Evolutionary conservation across 2,113 vertebrate genomes (phyloP).

Genomic region (Chiloscyllium plagiosum): DNA sequence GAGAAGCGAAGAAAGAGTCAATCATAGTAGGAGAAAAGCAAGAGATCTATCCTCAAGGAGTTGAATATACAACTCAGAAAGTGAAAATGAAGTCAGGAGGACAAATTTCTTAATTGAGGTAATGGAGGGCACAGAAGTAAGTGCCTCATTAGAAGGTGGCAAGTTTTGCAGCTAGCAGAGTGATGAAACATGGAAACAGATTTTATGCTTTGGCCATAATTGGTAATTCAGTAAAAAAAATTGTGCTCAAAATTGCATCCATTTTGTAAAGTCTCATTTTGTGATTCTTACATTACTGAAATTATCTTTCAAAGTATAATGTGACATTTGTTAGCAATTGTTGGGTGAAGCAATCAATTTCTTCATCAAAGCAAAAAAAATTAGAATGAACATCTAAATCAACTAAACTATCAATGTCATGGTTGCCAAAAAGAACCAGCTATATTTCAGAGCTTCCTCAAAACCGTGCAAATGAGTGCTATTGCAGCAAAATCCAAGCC

Average conservation of each 20-base stretch:
- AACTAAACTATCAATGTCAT: background rate
- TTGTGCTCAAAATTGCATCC: too few relatives aligned
- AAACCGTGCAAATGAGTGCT: background rate
- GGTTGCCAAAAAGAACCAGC: background rate
- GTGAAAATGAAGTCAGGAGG: background rate
- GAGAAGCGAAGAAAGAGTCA: background rate
- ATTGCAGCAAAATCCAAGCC: background rate
- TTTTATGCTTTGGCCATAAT: too few relatives aligned
- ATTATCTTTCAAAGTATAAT: background rate
- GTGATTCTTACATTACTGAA: background rate
- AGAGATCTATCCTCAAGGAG: background rate
- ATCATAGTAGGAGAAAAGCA: background rate
- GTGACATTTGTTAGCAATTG: background rate
- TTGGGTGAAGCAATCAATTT: too few relatives aligned
- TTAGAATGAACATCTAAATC: background rate
- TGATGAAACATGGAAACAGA: background rate
- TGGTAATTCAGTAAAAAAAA: too few relatives aligned
- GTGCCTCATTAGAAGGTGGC: background rate
- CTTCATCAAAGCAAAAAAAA: background rate
- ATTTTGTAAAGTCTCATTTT: too few relatives aligned
- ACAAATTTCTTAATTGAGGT: background rate
- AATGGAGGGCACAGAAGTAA: background rate
- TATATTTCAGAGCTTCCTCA: background rate
- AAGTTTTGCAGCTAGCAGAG: background rate
- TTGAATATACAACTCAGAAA: background rate